phyloP scores from a whole-genome alignment of 2,797 vertebrate species.

The Prionace glauca region DNA sequence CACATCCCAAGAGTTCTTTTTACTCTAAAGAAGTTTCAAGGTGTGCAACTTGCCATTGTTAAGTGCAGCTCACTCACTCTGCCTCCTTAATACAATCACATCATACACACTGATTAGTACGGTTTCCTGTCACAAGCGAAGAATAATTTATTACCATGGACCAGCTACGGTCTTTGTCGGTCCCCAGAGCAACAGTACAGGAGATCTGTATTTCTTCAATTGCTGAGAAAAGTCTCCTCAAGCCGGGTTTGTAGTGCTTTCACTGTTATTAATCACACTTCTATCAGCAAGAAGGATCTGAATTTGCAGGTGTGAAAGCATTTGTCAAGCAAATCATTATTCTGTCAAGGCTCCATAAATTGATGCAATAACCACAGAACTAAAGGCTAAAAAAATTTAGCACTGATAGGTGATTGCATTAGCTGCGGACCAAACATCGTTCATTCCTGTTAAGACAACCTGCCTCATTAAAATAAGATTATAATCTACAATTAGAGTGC shows the following conservation, averaged over 20 bases:
- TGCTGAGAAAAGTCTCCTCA: background rate
- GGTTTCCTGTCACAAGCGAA: background rate
- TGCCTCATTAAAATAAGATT: background rate
- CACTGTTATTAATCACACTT: constrained; percentile 20
- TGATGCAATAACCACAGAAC: constrained; percentile 39
- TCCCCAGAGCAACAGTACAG: background rate
- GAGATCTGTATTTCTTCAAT: background rate
- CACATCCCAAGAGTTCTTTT: background rate
- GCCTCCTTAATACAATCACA: background rate
- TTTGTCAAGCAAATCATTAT: constrained; percentile 31
- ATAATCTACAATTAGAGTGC: background rate
- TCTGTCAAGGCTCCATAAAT: constrained; percentile 39
- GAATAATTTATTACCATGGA: background rate
- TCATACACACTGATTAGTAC: background rate
- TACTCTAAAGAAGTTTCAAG: background rate
- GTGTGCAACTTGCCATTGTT: background rate
- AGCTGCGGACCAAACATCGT: background rate
- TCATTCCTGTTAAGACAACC: background rate
- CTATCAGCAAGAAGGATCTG: constrained; percentile 54
- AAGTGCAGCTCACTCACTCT: background rate
- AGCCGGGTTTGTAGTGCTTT: background rate
- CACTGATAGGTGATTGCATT: constrained; percentile 12
- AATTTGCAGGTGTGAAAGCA: constrained; percentile 66
- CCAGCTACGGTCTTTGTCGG: background rate
- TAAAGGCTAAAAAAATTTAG: background rate